phyloP scores from a whole-genome alignment of 2,888 invertebrate genomes.

The Leptinotarsa tumamoca region DNA sequence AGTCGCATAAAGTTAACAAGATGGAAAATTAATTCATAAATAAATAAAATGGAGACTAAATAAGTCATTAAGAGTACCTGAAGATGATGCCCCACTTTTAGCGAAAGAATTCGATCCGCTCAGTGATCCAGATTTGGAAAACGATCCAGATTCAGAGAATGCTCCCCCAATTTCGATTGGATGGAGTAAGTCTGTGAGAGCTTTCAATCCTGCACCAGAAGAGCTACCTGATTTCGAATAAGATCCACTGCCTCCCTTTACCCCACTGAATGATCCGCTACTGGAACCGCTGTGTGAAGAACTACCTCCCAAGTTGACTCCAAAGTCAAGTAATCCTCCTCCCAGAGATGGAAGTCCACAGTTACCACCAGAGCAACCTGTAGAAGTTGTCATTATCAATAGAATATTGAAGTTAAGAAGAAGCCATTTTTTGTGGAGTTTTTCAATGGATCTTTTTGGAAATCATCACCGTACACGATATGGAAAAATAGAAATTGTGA shows the following conservation, averaged over 20 bases:
- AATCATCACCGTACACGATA: too few relatives aligned
- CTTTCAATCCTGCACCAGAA: slow-evolving; percentile 20
- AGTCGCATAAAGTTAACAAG: too few relatives aligned
- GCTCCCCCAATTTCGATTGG: slow-evolving; percentile 14
- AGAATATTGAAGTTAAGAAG: too few relatives aligned
- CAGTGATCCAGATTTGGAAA: slow-evolving; percentile 41
- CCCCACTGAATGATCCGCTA: slow-evolving; percentile 16
- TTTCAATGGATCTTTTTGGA: too few relatives aligned
- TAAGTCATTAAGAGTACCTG: slow-evolving; percentile 20
- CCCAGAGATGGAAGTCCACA: slow-evolving; percentile 15
- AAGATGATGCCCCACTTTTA: slow-evolving; percentile 23
- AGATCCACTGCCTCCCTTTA: slow-evolving; percentile 23
- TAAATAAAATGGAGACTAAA: neutral
- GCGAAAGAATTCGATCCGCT: slow-evolving; percentile 33
- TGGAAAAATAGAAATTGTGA: too few relatives aligned
- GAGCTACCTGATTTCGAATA: slow-evolving; percentile 7
- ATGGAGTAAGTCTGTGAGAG: slow-evolving; percentile 13
- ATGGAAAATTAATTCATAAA: too few relatives aligned
- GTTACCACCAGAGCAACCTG: slow-evolving; percentile 26
- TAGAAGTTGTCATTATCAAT: too few relatives aligned
- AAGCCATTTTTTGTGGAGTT: too few relatives aligned
- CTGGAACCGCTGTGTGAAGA: slow-evolving; percentile 23
- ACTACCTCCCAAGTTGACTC: slow-evolving; percentile 27
- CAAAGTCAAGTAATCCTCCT: slow-evolving; percentile 10
- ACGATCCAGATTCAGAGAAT: slow-evolving; percentile 42